phyloP scores from a whole-genome alignment of 2,797 vertebrate genomes.

The Uromys caudimaculatus region DNA sequence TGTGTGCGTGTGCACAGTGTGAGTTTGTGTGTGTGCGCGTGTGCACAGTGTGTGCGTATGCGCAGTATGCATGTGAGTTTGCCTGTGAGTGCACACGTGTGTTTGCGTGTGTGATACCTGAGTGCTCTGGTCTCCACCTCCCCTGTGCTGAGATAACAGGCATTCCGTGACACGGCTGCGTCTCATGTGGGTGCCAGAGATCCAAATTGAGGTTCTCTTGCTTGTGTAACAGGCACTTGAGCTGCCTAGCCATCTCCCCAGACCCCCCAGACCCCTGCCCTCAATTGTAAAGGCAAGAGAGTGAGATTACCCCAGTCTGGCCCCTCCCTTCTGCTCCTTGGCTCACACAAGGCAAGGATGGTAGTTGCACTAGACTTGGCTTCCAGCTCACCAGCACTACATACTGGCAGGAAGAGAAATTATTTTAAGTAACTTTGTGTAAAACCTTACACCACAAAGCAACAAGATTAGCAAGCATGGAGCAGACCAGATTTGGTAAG shows the following conservation, averaged over 20 bases:
- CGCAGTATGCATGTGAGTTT: neutral
- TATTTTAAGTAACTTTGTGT: neutral
- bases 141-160: neutral
- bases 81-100: neutral
- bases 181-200: neutral
- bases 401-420: neutral
- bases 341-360: neutral
- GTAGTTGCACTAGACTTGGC: too few relatives aligned
- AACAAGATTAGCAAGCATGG: neutral
- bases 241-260: neutral
- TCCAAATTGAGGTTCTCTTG: neutral
- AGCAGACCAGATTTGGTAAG: neutral
- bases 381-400: too few relatives aligned
- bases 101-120: fast-evolving
- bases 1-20: fast-evolving
- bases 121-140: neutral
- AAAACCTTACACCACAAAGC: neutral
- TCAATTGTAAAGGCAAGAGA: neutral
- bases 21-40: too few relatives aligned
- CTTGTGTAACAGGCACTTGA: neutral
- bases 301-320: neutral
- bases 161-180: neutral
- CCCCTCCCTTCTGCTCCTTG: fast-evolving
- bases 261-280: neutral
- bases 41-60: too few relatives aligned